phyloP scores from a whole-genome alignment of 2,113 vertebrate genomes.

The Raja brachyura region DNA sequence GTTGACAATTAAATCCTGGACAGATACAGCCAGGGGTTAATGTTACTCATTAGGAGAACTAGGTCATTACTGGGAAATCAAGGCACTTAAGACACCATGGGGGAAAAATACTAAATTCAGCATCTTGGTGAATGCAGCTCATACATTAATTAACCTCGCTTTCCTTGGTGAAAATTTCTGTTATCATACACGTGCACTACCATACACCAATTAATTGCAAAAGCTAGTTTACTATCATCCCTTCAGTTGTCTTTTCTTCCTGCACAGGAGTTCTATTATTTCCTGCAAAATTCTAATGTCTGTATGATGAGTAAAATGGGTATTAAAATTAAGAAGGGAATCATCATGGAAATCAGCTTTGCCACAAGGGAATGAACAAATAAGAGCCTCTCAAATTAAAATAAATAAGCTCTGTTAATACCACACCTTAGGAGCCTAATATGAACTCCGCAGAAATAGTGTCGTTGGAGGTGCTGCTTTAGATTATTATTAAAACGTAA shows the following conservation, averaged over 20 bases:
- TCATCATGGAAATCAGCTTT: conserved; percentile 95
- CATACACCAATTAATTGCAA: conserved; percentile 93
- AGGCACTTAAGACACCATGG: conserved; percentile 92
- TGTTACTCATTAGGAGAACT: conserved; percentile 99
- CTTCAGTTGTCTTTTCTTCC: conserved; percentile 74
- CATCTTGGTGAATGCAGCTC: conserved; percentile 83
- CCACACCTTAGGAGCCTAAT: conserved; percentile 88
- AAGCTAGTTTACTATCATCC: conserved; percentile 83
- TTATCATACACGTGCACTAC: conserved; percentile 87
- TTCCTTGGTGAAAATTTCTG: conserved; percentile 75
- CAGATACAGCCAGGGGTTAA: conserved; percentile 99
- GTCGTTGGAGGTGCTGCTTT: conserved; percentile 70
- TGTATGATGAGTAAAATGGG: conserved; percentile 97
- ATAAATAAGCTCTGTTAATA: conserved; percentile 99
- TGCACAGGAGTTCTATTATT: conserved; percentile 81
- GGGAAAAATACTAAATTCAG: conserved; percentile 84
- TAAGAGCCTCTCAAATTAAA: conserved; percentile 95
- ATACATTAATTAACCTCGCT: conserved; percentile 99
- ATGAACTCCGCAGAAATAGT: conserved; percentile 67
- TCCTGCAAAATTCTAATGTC: conserved; percentile 83
- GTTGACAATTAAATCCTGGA: conserved; percentile 99
- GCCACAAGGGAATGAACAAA: conserved; percentile 88
- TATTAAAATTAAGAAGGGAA: conserved; percentile 99
- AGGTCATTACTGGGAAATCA: conserved; percentile 99
- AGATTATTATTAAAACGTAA: conserved; percentile 74